Evolutionary conservation across 2,888 invertebrate species (phyloP).

Genomic region (Pseudoips prasinana): DNA sequence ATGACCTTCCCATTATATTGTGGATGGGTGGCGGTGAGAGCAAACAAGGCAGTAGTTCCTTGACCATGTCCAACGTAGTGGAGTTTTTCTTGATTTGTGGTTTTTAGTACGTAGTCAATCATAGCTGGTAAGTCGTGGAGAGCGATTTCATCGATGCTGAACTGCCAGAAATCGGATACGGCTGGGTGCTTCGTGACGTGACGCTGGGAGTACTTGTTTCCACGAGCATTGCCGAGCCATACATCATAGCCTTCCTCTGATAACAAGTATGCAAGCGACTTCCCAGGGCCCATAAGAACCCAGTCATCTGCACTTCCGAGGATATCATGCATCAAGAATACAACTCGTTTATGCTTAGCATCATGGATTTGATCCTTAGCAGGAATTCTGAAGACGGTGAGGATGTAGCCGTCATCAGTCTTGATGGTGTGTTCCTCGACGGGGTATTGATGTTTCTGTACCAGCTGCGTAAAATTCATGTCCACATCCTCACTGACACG

Average conservation of each 20-base stretch:
- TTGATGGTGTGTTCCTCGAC: conserved; percentile 62
- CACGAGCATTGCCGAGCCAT: conserved; percentile 71
- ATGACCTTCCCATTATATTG: conserved; percentile 65
- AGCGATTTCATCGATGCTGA: conserved; percentile 69
- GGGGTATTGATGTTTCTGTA: conserved; percentile 56
- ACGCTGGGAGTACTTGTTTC: conserved; percentile 61
- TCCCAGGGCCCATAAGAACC: conserved; percentile 84
- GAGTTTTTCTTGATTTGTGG: conserved; percentile 55
- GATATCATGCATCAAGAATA: conserved; percentile 84
- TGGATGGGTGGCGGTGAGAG: conserved; percentile 53
- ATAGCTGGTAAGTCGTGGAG: conserved; percentile 67
- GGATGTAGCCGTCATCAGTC: conserved; percentile 69
- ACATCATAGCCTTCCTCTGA: conserved; percentile 70
- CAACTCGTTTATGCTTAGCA: conserved; percentile 56
- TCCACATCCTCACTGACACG: conserved; percentile 48
- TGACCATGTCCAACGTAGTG: conserved; percentile 65
- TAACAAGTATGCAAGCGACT: conserved; percentile 66
- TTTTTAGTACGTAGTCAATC: conserved; percentile 63
- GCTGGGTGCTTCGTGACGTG: conserved; percentile 64
- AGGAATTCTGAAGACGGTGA: conserved; percentile 64
- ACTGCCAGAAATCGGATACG: conserved; percentile 67
- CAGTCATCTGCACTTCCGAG: conserved; percentile 86
- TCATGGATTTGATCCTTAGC: conserved; percentile 43
- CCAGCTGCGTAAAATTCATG: conserved; percentile 32
- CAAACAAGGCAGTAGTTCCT: conserved; percentile 64